These are phyloP conservation scores for Phortica variegata DNA, from an alignment of 1,140 invertebrate species.

Conservation along the genomic window DNA sequence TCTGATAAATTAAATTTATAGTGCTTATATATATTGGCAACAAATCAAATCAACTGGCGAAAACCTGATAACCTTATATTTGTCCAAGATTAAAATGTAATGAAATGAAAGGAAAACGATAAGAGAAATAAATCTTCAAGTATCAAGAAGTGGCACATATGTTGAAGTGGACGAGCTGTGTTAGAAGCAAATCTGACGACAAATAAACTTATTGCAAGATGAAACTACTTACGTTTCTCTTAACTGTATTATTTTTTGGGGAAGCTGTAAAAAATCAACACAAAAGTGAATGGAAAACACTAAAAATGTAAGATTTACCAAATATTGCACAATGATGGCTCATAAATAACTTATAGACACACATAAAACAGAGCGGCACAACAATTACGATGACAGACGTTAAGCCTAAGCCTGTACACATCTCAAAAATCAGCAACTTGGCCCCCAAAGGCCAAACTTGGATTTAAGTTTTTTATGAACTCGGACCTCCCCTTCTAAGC, in stretches of 20 bases:
- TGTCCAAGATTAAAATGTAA: no score
- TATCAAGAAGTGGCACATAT: slow-evolving; percentile 41
- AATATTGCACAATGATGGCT: slow-evolving; percentile 56
- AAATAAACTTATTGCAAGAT: no score
- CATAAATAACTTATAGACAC: slow-evolving; percentile 51
- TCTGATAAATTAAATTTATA: no score
- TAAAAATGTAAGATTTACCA: slow-evolving; percentile 38
- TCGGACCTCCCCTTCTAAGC: slow-evolving; percentile 45
- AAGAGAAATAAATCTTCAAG: slow-evolving; percentile 50
- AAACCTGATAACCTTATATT: slow-evolving; percentile 49
- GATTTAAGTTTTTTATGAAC: slow-evolving; percentile 10
- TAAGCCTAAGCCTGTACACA: no score
- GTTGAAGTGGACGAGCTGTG: slow-evolving; percentile 8
- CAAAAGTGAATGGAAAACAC: no score
- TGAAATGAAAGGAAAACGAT: no score
- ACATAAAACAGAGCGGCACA: slow-evolving; percentile 1
- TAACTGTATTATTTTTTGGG: no score
- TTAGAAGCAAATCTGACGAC: slow-evolving; percentile 22
- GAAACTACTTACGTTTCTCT: no score
- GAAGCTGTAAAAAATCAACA: slow-evolving; percentile 43
- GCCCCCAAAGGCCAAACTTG: slow-evolving; percentile 1
- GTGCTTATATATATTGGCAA: no score
- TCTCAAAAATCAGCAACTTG: slow-evolving; percentile 6
- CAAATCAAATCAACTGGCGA: slow-evolving; percentile 24
- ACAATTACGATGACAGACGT: slow-evolving; percentile 48